Base-by-base conservation (phyloP, 1,140 invertebrate species). In the Hyles euphorbiae region DNA sequence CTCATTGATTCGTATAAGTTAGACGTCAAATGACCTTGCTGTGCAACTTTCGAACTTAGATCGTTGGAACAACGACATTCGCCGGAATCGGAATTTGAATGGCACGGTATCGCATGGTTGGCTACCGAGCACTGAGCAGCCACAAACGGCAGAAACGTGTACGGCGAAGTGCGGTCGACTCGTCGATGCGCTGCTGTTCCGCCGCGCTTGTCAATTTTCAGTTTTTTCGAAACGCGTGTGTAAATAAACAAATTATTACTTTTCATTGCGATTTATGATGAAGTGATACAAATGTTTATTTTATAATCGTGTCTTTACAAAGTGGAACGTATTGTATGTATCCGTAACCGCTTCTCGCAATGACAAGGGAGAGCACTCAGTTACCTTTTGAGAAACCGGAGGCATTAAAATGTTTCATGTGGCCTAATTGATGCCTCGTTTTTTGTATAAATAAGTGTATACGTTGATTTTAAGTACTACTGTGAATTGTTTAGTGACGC, bases 81-180 rank as follows among this genome's bases (percentile, higher is more conserved):
- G 74, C 72, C 61, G 59, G 71, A 72, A 68, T 70, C 70, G 72
- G 72, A 82, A 82, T 82, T 85, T 81, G 77, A 81, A 83, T 81
- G 66, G 63, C 46, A 57, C 51, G 59, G 74, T 75, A 72, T 74
- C 66, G 60, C 8, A 66, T 58, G 64, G 63, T 64, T 62, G 58
- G 55, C 60, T 72, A 72, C 65, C 48, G 51, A 60, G 63, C 36
- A 72, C 65, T 47, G 51, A 60, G 63, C 36, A 43, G 22, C 53
- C 36, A 36, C 53, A 54, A 76, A 72, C 70, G 72, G 67, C 83
- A 83, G 83, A 88, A 85, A 87, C 85, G 85, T 87, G 83, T 86
- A 85, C 73, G 85, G 77, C 85, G 85, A 87, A 88, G 85, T 88
- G 85, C 85, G 85, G 71, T 88, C 85, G 83, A 82, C 81, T 86